Evolutionary conservation across 2,888 invertebrate genomes (phyloP).

Genomic region (Odontomyia ornata): DNA sequence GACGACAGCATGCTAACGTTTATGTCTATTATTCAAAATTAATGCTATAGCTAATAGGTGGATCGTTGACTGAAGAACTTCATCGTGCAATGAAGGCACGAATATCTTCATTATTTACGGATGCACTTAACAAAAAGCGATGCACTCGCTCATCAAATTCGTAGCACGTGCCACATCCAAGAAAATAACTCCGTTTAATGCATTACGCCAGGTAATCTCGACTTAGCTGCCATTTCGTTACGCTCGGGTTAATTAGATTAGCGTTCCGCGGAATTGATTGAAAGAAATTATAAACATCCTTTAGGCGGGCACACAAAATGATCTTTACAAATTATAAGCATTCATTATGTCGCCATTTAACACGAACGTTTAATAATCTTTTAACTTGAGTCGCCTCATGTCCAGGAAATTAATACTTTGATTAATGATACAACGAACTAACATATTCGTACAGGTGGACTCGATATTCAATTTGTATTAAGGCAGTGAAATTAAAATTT

Average conservation of each 20-base stretch:
- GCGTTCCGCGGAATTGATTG: not conserved
- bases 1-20: not conserved
- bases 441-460: not conserved
- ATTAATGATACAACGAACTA: not conserved
- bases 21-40: slow-evolving; percentile 7
- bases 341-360: slow-evolving; percentile 16
- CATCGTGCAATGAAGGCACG: not conserved
- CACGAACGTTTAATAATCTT: not conserved
- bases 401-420: slow-evolving; percentile 2
- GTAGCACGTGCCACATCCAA: not conserved
- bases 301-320: slow-evolving; percentile 23
- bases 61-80: not conserved
- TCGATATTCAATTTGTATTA: not conserved
- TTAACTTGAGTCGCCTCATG: not conserved
- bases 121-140: slow-evolving; percentile 1
- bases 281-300: slow-evolving; percentile 4
- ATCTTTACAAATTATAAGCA: slow-evolving; percentile 28
- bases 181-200: too few relatives aligned
- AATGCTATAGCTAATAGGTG: not conserved
- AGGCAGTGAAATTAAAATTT: too few relatives aligned
- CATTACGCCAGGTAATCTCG: too few relatives aligned
- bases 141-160: not conserved
- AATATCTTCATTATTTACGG: not conserved
- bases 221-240: not conserved
- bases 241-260: slow-evolving; percentile 24